Evolutionary conservation across 2,113 vertebrate species (phyloP).

Genomic region (Odocoileus virginianus): DNA sequence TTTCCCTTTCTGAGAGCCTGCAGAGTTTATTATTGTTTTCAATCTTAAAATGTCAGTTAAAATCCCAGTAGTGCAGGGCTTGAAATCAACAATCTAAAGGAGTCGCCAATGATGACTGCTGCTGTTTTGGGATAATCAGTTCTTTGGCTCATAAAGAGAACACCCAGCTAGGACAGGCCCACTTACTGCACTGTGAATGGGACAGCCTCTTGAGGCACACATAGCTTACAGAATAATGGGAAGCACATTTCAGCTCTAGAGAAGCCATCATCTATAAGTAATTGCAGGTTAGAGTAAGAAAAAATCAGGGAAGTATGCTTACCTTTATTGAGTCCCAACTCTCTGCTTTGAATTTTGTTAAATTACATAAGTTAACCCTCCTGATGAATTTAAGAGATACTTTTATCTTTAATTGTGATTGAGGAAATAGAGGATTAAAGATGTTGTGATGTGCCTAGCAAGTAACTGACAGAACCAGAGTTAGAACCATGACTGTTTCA

Average conservation of each 20-base stretch:
- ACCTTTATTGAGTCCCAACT: background rate
- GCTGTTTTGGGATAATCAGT: background rate
- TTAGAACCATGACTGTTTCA: background rate
- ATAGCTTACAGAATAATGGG: background rate
- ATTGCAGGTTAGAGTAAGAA: background rate
- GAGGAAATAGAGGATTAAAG: background rate
- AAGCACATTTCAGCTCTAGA: background rate
- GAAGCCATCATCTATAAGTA: background rate
- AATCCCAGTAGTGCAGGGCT: background rate
- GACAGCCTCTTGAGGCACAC: background rate
- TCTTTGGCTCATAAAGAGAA: background rate
- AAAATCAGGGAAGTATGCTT: background rate
- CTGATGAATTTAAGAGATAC: background rate
- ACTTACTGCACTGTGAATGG: background rate
- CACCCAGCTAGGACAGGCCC: background rate
- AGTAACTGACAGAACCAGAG: background rate
- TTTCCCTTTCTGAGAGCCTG: background rate
- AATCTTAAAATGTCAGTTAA: slow-evolving; percentile 26
- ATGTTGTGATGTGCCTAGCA: background rate
- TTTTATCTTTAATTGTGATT: background rate
- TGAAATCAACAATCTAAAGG: slow-evolving; percentile 23
- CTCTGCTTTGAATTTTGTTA: background rate
- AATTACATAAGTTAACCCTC: background rate
- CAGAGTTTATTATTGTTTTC: slow-evolving; percentile 23
- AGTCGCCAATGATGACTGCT: background rate